These are phyloP conservation scores for Chelon auratus DNA, from an alignment of 2,797 vertebrate genomes.

Conservation along the genomic window DNA sequence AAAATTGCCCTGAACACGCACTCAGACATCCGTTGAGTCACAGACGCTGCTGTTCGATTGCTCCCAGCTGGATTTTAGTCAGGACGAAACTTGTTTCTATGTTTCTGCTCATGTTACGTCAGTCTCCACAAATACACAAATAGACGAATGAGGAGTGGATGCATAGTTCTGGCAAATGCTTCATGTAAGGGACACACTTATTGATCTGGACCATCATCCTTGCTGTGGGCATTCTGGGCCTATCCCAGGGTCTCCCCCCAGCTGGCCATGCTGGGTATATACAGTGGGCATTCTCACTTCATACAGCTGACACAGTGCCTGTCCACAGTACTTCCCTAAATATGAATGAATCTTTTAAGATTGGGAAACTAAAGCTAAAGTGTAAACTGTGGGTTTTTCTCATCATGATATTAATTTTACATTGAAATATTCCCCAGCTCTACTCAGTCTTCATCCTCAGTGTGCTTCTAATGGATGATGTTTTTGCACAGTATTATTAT, in stretches of 20 bases:
- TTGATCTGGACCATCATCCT: background rate
- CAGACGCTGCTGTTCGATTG: slow-evolving; percentile 20
- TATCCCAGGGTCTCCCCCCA: too few species aligned
- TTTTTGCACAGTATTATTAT: too few species aligned
- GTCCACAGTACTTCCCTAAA: background rate
- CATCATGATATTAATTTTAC: background rate
- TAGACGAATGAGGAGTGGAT: background rate
- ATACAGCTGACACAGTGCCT: background rate
- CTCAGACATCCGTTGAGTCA: slow-evolving; percentile 3
- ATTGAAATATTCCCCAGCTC: background rate
- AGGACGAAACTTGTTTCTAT: background rate
- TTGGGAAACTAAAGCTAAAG: background rate
- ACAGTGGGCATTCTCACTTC: background rate
- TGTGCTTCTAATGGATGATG: background rate
- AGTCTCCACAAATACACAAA: slow-evolving; percentile 1
- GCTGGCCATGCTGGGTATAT: too few species aligned
- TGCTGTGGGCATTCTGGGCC: too few species aligned
- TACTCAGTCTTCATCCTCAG: background rate
- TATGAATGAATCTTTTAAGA: background rate
- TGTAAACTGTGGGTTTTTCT: background rate
- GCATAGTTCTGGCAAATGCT: slow-evolving; percentile 15
- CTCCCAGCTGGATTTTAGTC: background rate
- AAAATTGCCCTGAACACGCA: slow-evolving; percentile 26
- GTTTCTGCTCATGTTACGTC: background rate
- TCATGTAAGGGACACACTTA: background rate